These are phyloP conservation scores for Drosophila eugracilis DNA, from an alignment of 1,140 invertebrate genomes.

Conservation along the genomic window DNA sequence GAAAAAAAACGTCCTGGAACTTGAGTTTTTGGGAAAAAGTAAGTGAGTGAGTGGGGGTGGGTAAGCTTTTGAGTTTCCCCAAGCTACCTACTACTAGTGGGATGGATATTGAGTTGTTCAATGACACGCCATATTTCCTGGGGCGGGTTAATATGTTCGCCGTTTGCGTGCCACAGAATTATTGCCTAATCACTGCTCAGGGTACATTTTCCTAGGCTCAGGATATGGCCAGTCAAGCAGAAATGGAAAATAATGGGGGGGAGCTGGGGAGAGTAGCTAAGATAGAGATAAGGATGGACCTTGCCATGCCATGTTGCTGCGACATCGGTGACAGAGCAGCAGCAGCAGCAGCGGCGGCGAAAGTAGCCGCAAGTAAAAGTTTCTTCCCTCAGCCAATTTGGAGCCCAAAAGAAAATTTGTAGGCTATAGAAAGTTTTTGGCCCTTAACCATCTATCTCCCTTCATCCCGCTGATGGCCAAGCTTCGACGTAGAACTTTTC, in stretches of 20 bases:
- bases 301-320: not conserved
- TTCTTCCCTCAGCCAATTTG: conserved; percentile 74
- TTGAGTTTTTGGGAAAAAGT: no score
- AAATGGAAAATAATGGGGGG: not conserved
- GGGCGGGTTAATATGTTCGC: conserved; percentile 38
- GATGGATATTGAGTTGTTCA: conserved; percentile 78
- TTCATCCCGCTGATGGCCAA: conserved; percentile 2
- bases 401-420: conserved; percentile 77
- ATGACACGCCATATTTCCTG: conserved; percentile 65
- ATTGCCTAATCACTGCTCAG: conserved; percentile 77
- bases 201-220: conserved; percentile 8
- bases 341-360: conserved; percentile 71
- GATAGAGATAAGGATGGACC: no score
- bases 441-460: not conserved
- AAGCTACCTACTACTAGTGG: no score
- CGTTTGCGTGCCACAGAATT: conserved; percentile 57
- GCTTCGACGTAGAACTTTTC: conserved; percentile 32
- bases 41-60: not conserved
- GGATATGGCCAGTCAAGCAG: conserved; percentile 7
- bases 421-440: conserved; percentile 78
- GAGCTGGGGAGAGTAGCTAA: not conserved
- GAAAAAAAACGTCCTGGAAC: conserved; percentile 8
- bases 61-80: no score
- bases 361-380: conserved; percentile 77
- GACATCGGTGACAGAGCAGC: conserved; percentile 16